A percentile compares a stretch with the other conserved stretches of the same genome.
Evolutionary conservation across 2,888 invertebrate genomes (phyloP).

Genomic region (Cataglyphis altisquamis): DNA sequence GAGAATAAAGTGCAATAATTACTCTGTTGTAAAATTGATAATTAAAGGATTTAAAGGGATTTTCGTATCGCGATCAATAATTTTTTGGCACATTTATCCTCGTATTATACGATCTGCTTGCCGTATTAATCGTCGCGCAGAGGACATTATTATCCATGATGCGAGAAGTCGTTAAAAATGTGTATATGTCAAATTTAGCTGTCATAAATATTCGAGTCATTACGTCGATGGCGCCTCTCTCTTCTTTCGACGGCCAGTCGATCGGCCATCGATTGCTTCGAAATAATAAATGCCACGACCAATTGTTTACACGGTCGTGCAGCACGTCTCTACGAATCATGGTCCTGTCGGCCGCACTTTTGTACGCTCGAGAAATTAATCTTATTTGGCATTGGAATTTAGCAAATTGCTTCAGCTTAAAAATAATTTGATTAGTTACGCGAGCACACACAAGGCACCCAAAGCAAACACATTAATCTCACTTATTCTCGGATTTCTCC

Average conservation of each 20-base stretch:
- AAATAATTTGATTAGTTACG: conserved; percentile 16
- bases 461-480: conserved; percentile 13
- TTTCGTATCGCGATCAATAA: not conserved
- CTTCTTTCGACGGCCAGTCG: not conserved
- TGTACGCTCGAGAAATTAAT: not conserved
- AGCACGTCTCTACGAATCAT: not conserved
- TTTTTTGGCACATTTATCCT: not conserved
- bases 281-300: conserved; percentile 43
- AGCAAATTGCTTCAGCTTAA: too few species aligned
- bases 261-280: conserved; percentile 28
- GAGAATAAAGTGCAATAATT: not conserved
- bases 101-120: not conserved
- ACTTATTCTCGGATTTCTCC: conserved; percentile 8
- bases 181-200: not conserved
- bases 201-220: conserved; percentile 23
- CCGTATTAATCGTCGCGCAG: not conserved
- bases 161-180: not conserved
- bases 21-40: not conserved
- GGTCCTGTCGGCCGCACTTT: not conserved
- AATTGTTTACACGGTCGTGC: conserved; percentile 35
- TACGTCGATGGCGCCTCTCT: conserved; percentile 4
- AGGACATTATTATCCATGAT: not conserved
- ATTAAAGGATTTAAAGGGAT: not conserved
- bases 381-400: not conserved
- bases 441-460: too few species aligned